phyloP scores from a whole-genome alignment of 2,113 vertebrate species.

The Saimiri boliviensis region DNA sequence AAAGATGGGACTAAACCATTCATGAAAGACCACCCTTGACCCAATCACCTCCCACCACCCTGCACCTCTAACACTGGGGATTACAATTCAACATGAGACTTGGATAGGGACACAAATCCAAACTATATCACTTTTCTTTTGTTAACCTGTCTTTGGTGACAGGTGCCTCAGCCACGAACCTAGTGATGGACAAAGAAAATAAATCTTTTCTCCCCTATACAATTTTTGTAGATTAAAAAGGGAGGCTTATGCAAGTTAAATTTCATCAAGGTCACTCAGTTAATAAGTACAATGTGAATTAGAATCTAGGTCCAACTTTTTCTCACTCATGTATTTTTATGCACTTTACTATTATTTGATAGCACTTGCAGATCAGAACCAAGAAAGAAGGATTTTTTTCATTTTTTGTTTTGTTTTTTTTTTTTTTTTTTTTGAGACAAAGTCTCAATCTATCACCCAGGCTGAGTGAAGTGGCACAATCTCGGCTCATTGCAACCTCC shows the following conservation, averaged over 20 bases:
- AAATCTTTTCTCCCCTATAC: neutral
- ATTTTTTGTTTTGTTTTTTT: no score
- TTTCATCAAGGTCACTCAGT: neutral
- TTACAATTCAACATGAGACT: no score
- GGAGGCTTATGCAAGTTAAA: neutral
- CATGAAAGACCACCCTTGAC: no score
- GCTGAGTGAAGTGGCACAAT: no score
- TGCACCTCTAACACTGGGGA: no score
- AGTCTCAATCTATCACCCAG: no score
- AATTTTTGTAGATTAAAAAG: neutral
- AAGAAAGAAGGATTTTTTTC: neutral
- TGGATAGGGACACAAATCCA: no score
- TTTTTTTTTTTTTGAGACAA: no score
- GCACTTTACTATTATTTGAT: neutral
- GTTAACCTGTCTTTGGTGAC: neutral
- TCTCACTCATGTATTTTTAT: neutral
- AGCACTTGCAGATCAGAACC: neutral
- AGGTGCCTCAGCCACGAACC: neutral
- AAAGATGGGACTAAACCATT: no score
- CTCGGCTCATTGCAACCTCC: no score
- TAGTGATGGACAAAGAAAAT: neutral
- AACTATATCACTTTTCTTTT: neutral
- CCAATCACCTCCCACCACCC: no score
- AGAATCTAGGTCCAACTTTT: neutral
- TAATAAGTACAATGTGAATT: neutral